Evolutionary conservation across 2,888 invertebrate species (phyloP), one percentile per base, ranked within the genome.

Genomic region (Microchrysa polita): DNA sequence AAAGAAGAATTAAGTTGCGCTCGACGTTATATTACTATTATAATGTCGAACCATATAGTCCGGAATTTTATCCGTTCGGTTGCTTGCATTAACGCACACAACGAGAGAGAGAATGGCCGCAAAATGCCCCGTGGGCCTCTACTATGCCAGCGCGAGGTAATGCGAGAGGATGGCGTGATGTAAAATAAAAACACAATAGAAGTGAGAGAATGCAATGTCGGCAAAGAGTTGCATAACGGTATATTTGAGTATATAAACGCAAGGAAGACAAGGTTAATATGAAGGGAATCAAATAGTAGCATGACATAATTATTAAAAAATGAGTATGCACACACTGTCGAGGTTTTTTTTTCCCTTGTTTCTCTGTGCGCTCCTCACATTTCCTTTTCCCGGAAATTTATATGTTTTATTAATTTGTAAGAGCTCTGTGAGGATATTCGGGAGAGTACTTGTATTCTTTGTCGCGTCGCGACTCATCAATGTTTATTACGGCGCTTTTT

Each of bases 1-100:
- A 65, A 65, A 65, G 48, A 22, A 48, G 65, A 65, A 65, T 65
- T 65, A 65, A 65, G 65, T 65, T 18, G 48, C n/a, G n/a, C 48
- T 65, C 22, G 34, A 44, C 65, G 65, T 65, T 65, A 48, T 65
- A 44, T 48, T n/a, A 12, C 44, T 65, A 65, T 65, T 12, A 63
- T 42, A 22, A 34, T 34, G 7, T 34, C 27, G 4, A 34, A 34
- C 27, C 2, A 34, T n/a, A n/a, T 2, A 34, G 27, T 34, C 27
- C 27, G 27, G 27, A 34, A 7, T 2, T 34, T 34, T 7, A 34
- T 34, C 27, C 27, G 27, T 34, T 34, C 27, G 27, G 27, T 34
- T 34, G 27, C 27, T 5, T 34, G 27, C 27, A 34, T 34, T 34
- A 34, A 34, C 27, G 27, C 27, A 34, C n/a, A n/a, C n/a, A n/a